Evolutionary conservation across 2,888 invertebrate species (phyloP), one percentile per base, ranked within the genome.

Genomic region (Myopa testacea): DNA sequence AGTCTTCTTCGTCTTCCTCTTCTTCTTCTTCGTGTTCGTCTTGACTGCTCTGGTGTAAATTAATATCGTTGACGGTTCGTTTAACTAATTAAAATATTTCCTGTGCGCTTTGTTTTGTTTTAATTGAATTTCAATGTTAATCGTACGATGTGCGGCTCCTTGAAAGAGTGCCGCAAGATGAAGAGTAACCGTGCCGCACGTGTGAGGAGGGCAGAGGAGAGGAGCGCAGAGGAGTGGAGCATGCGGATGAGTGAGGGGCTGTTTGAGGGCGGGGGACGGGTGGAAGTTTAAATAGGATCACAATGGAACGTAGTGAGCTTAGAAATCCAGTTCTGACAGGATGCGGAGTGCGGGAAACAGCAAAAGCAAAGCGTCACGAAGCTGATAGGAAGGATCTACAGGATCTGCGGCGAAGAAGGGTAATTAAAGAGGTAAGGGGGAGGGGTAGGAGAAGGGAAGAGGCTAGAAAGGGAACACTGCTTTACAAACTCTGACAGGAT

Each of bases 31-130:
- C 69, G 50, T 19, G 8, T 55, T 68, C 45, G 16, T 45, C 38
- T 16, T 50, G 26, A 26, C 19, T 14, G 50, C 26, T 26, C 34
- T 52, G 37, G 37, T 80, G 81, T 79, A 83, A 83, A 80, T 70
- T 70, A 80, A 83, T 83, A 83, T 78, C 80, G 71, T 83, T 82
- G 82, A 82, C 83, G 83, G 82, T 79, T 74, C 78, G 81, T 80
- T 45, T 79, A 81, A 80, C 82, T 82, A 83, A 83, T 83, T 83
- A 82, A 83, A 82, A 80, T 80, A 81, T 81, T 81, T 82, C 81
- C 78, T 78, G 79, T 37, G 58, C 55, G 38, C 68, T 63, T 77
- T 78, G 80, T 80, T 76, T 77, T 68, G 55, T 68, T 45, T 68
- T 78, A 78, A 80, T 75, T 77, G 76, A 75, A 69, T 69, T 70